Percentiles rank a stretch among this genome's conserved stretches.
Evolutionary conservation across 2,888 invertebrate genomes (phyloP).

Genomic region (Nomada ferruginata): DNA sequence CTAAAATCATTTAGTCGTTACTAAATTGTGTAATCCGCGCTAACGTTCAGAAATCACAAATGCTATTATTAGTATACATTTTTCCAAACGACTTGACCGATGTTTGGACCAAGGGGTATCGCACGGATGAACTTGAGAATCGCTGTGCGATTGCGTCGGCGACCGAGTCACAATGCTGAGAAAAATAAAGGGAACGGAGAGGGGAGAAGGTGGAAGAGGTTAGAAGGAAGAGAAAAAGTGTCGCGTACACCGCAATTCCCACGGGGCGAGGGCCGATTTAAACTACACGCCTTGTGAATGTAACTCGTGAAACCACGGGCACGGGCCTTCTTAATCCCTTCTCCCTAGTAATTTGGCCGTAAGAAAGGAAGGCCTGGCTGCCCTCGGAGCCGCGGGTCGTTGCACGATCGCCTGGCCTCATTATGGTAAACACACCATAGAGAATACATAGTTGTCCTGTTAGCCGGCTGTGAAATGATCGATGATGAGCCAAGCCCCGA

Average conservation of each 20-base stretch:
- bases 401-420: conserved; percentile 59
- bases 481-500: conserved; percentile 29
- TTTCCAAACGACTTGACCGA: too few relatives aligned
- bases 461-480: conserved; percentile 49
- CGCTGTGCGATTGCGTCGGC: conserved; percentile 60
- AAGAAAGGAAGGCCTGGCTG: conserved; percentile 61
- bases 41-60: too few relatives aligned
- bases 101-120: background rate
- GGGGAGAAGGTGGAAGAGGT: conserved; percentile 53
- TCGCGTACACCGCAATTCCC: conserved; percentile 67
- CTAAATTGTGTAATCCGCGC: too few relatives aligned
- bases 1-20: too few relatives aligned
- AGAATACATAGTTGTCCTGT: conserved; percentile 53
- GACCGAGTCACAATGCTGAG: conserved; percentile 62
- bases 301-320: conserved; percentile 55
- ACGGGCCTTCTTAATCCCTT: conserved; percentile 53
- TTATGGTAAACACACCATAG: conserved; percentile 53
- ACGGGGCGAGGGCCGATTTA: conserved; percentile 63
- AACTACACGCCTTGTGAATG: conserved; percentile 56
- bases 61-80: too few relatives aligned
- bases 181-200: conserved; percentile 55
- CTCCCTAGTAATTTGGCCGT: conserved; percentile 58
- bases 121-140: conserved; percentile 53
- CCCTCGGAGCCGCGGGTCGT: conserved; percentile 51
- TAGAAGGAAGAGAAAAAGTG: conserved; percentile 64